These are phyloP conservation scores for Phycodurus eques DNA, from an alignment of 2,113 vertebrate species.

Conservation along the genomic window DNA sequence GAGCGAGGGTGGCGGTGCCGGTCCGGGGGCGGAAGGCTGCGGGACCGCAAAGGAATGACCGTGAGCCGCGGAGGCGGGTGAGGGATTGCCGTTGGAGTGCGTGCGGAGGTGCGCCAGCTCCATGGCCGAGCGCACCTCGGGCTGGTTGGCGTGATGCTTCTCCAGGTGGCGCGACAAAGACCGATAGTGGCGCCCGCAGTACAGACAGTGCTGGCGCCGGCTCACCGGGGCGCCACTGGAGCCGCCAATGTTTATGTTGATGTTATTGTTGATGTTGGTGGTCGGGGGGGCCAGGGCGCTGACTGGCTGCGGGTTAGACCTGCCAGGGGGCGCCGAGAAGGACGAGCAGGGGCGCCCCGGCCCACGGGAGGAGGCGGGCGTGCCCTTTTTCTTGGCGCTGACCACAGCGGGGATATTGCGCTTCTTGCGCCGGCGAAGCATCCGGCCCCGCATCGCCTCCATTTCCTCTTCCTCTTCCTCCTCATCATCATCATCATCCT, in stretches of 20 bases:
- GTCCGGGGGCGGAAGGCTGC: slow-evolving; percentile 53
- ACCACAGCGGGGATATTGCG: slow-evolving; percentile 53
- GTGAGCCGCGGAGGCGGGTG: slow-evolving; percentile 49
- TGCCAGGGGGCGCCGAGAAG: slow-evolving; percentile 49
- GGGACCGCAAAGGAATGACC: slow-evolving; percentile 63
- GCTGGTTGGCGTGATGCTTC: slow-evolving; percentile 75
- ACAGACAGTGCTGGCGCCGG: slow-evolving; percentile 71
- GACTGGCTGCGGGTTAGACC: slow-evolving; percentile 49
- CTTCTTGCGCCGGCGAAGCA: slow-evolving; percentile 74
- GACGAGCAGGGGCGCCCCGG: slow-evolving; percentile 67
- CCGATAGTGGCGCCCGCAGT: slow-evolving; percentile 74
- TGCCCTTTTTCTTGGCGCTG: slow-evolving; percentile 60
- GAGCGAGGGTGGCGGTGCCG: slow-evolving; percentile 49
- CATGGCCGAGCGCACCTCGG: slow-evolving; percentile 71
- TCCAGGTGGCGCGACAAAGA: slow-evolving; percentile 76
- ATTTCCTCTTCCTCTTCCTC: slow-evolving; percentile 74
- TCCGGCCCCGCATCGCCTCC: slow-evolving; percentile 71
- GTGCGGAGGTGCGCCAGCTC: slow-evolving; percentile 68
- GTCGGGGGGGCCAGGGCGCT: slow-evolving; percentile 58
- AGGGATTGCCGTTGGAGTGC: slow-evolving; percentile 45
- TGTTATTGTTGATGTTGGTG: slow-evolving; percentile 78
- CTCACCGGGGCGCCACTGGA: slow-evolving; percentile 50
- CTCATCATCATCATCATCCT: slow-evolving; percentile 68
- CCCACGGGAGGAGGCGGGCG: slow-evolving; percentile 39
- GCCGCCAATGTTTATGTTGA: slow-evolving; percentile 75